Evolutionary conservation across 2,888 invertebrate species (phyloP).

Genomic region (Drosophila vallismaia): DNA sequence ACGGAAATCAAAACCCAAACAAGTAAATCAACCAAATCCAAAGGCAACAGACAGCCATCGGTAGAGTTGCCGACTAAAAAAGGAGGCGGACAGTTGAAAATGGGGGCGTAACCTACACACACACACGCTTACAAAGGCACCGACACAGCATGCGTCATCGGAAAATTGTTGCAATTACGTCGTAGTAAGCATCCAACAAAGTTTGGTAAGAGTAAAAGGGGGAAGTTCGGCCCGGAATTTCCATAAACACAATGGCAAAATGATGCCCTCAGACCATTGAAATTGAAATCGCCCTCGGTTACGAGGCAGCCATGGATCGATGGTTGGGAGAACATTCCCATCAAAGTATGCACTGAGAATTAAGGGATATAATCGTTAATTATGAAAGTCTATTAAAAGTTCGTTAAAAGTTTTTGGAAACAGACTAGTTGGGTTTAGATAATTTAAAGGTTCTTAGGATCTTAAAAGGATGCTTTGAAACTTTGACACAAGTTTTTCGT

Average conservation of each 20-base stretch:
- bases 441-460: too few relatives aligned
- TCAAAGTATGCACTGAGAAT: conserved; percentile 46
- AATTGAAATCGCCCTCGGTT: conserved; percentile 14
- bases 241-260: conserved; percentile 73
- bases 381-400: background rate
- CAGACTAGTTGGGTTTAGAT: too few relatives aligned
- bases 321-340: conserved; percentile 30
- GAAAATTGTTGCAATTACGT: conserved; percentile 77
- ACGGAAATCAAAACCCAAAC: conserved; percentile 60
- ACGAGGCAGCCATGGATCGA: conserved; percentile 5
- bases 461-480: too few relatives aligned
- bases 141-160: conserved; percentile 35
- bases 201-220: conserved; percentile 18
- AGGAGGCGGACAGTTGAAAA: conserved; percentile 1
- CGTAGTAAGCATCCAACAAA: conserved; percentile 52
- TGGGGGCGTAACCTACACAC: conserved; percentile 7
- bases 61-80: background rate
- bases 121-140: background rate
- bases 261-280: conserved; percentile 56
- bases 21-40: conserved; percentile 60
- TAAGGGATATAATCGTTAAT: background rate
- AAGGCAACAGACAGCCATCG: conserved; percentile 4
- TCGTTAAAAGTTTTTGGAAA: too few relatives aligned
- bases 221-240: conserved; percentile 54
- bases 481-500: background rate